phyloP scores from a whole-genome alignment of 2,113 vertebrate genomes.

The Callithrix jacchus region DNA sequence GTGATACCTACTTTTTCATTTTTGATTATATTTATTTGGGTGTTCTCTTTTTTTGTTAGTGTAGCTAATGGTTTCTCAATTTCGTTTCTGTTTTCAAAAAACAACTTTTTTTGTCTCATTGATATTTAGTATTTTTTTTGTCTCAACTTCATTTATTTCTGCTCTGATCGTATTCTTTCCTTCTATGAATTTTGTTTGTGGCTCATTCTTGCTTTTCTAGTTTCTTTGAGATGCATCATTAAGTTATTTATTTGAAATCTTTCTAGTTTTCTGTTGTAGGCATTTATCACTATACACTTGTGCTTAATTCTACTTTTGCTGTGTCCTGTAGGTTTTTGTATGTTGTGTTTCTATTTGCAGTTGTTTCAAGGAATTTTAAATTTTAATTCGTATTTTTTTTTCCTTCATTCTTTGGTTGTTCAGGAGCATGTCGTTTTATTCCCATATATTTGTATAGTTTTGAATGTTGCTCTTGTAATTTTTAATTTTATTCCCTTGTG shows the following conservation, averaged over 20 bases:
- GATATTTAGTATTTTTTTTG: not conserved
- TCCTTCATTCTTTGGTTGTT: not conserved
- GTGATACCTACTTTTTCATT: not conserved
- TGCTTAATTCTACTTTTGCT: not conserved
- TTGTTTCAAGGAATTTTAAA: not conserved
- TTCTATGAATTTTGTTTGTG: not conserved
- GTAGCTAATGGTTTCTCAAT: not conserved
- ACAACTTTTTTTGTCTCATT: not conserved
- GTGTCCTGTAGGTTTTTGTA: not conserved
- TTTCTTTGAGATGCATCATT: not conserved
- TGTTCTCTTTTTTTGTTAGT: not conserved
- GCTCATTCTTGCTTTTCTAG: not conserved
- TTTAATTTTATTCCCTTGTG: not conserved
- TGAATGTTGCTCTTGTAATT: not conserved
- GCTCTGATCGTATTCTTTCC: not conserved
- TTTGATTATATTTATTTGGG: not conserved
- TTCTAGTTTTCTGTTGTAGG: not conserved
- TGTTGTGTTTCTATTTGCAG: not conserved
- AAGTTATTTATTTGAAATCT: not conserved
- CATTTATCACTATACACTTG: not conserved
- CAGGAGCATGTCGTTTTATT: not conserved
- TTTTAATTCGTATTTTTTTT: not conserved
- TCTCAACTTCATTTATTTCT: not conserved
- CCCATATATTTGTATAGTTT: not conserved
- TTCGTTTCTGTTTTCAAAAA: not conserved